phyloP scores from a whole-genome alignment of 2,797 vertebrate genomes.

The Neostethus bicornis region DNA sequence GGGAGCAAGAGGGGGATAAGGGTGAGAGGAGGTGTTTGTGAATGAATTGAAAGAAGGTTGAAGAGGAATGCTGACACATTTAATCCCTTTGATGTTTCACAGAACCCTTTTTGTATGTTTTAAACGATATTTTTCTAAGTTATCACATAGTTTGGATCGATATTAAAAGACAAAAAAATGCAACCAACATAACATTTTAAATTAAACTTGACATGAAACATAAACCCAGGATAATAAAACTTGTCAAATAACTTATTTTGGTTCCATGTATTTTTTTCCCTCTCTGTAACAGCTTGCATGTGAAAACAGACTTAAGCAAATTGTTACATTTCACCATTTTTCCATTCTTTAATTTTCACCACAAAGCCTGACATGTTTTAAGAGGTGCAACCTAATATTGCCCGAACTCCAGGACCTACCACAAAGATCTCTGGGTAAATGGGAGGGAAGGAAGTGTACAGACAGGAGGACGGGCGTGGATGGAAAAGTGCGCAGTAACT shows the following conservation, averaged over 20 bases:
- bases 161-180: conserved; percentile 39
- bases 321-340: conserved; percentile 82
- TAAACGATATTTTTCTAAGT: conserved; percentile 43
- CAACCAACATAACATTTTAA: conserved; percentile 45
- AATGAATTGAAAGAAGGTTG: conserved; percentile 44
- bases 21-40: conserved; percentile 31
- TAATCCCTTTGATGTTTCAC: conserved; percentile 11
- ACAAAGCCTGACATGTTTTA: conserved; percentile 85
- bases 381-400: conserved; percentile 87
- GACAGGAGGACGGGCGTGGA: conserved; percentile 93
- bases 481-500: conserved; percentile 88
- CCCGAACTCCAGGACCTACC: conserved; percentile 86
- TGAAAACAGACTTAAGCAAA: conserved; percentile 71
- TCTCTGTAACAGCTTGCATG: conserved; percentile 50
- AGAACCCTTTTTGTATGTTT: conserved; percentile 41
- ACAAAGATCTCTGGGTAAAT: conserved; percentile 91
- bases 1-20: conserved; percentile 10
- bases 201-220: conserved; percentile 49
- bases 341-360: conserved; percentile 86
- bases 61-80: conserved; percentile 33
- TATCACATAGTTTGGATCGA: conserved; percentile 30
- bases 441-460: conserved; percentile 90
- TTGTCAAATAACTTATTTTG: conserved; percentile 63
- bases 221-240: conserved; percentile 62
- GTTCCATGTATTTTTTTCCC: conserved; percentile 61